Conservation (phyloP, 64 coral and sea anemone genomes). For the Stichodactyla mertensii region DNA sequence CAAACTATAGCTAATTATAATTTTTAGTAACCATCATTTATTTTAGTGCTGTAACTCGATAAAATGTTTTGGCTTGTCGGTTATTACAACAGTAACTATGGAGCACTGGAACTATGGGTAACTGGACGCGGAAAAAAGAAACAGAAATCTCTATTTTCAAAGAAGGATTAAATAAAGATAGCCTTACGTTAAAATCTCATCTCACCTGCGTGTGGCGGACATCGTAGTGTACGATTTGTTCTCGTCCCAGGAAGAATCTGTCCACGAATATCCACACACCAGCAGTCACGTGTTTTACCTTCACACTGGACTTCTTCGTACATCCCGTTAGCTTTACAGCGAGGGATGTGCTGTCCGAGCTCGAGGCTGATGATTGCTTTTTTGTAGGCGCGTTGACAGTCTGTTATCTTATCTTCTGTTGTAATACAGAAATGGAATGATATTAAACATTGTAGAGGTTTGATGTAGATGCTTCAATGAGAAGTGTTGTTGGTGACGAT, state of each 20-base stretch:
- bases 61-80: too few relatives aligned
- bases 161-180: too few relatives aligned
- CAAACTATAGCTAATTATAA: too few relatives aligned
- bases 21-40: too few relatives aligned
- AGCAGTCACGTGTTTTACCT: constrained; percentile 37
- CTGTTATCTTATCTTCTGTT: neutral
- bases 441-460: neutral
- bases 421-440: neutral
- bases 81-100: too few relatives aligned
- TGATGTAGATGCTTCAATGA: too few relatives aligned
- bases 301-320: constrained; percentile 72
- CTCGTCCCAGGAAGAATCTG: constrained; percentile 34
- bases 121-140: too few relatives aligned
- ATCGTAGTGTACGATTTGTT: constrained; percentile 43
- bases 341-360: constrained; percentile 19
- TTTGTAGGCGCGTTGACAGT: constrained; percentile 35
- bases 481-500: too few relatives aligned
- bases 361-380: constrained; percentile 11
- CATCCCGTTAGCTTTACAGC: constrained; percentile 62
- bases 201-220: constrained; percentile 54
- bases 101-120: too few relatives aligned
- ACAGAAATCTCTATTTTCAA: too few relatives aligned
- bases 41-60: too few relatives aligned
- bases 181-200: too few relatives aligned
- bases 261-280: constrained; percentile 57